Evolutionary conservation across 2,113 vertebrate genomes (phyloP).

Genomic region (Struthio camelus): DNA sequence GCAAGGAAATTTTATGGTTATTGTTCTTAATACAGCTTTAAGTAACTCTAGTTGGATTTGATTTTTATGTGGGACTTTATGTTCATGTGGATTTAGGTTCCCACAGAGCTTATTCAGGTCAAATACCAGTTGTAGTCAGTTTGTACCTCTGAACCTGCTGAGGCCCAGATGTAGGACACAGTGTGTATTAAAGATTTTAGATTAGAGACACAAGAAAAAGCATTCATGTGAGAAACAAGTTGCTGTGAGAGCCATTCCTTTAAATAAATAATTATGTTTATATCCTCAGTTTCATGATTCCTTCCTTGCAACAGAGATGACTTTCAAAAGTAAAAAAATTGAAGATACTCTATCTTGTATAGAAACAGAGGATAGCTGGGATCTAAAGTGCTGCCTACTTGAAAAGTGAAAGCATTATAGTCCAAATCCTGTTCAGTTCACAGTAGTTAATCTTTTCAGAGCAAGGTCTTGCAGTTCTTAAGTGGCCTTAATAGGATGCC

Average conservation of each 20-base stretch:
- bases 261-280: neutral
- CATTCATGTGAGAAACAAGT: neutral
- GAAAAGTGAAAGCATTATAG: neutral
- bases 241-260: neutral
- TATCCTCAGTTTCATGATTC: neutral
- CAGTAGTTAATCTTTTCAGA: neutral
- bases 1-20: neutral
- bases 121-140: neutral
- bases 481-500: neutral
- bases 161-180: conserved; percentile 20
- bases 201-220: neutral
- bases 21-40: neutral
- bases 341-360: neutral
- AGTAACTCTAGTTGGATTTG: neutral
- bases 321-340: neutral
- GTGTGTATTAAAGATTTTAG: conserved; percentile 4
- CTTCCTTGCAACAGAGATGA: neutral
- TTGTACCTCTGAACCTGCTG: conserved; percentile 13
- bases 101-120: neutral
- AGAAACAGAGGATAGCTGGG: neutral
- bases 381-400: neutral
- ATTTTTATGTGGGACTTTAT: neutral
- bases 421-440: neutral
- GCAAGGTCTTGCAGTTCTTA: neutral
- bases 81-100: neutral